A percentile compares a stretch with the other conserved stretches of the same genome.
These are phyloP conservation scores for Ptilonorhynchus violaceus DNA, from an alignment of 2,113 vertebrate genomes.

Conservation along the genomic window DNA sequence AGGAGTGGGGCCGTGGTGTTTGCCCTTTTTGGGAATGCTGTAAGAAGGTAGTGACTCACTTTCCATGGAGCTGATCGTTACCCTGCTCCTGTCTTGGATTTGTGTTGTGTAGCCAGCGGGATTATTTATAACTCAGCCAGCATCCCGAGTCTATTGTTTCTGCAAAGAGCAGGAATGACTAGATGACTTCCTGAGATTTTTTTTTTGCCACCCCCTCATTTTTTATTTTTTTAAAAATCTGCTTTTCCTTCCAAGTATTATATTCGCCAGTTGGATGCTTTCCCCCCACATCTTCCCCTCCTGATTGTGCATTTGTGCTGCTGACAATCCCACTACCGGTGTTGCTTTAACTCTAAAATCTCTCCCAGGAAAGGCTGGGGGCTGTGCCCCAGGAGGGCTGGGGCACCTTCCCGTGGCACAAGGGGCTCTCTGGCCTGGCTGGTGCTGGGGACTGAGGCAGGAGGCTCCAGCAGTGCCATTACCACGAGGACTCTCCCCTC, in stretches of 20 bases:
- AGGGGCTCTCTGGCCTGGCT: rapidly evolving
- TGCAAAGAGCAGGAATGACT: conserved; percentile 63
- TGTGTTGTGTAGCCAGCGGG: conserved; percentile 55
- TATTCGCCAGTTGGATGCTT: conserved; percentile 54
- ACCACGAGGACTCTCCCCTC: rapidly evolving
- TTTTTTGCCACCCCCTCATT: conserved; percentile 53
- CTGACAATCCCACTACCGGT: conserved; percentile 36
- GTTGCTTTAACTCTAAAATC: conserved; percentile 18
- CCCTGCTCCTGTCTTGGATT: conserved; percentile 38
- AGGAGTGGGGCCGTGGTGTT: rapidly evolving
- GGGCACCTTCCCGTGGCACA: rapidly evolving
- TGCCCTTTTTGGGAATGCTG: conserved; percentile 56
- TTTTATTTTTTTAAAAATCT: conserved; percentile 37
- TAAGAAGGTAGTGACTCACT: conserved; percentile 57
- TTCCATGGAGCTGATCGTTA: conserved; percentile 21
- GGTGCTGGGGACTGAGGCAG: background rate
- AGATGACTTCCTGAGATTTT: conserved; percentile 65
- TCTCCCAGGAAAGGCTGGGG: background rate
- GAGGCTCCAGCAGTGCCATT: background rate
- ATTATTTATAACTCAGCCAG: conserved; percentile 63
- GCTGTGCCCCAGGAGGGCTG: background rate
- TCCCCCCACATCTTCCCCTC: conserved; percentile 55
- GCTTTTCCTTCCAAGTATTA: conserved; percentile 71
- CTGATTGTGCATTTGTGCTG: conserved; percentile 45
- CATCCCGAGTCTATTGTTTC: conserved; percentile 66